Base-by-base conservation (phyloP, 2,888 invertebrate species). In the Oscheius myriophilus region DNA sequence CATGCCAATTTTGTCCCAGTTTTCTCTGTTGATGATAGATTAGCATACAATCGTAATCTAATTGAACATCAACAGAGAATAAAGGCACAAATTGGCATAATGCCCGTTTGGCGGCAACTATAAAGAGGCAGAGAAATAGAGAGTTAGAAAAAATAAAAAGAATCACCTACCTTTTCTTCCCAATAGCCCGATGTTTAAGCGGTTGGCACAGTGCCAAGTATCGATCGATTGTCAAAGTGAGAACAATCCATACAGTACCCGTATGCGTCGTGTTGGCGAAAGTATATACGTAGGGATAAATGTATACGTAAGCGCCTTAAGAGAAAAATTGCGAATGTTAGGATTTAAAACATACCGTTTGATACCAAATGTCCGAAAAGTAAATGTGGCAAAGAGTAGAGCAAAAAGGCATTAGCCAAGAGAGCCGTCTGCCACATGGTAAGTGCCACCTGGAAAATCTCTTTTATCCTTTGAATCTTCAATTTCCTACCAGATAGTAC, bases 261-360 rank as follows among this genome's bases (percentile, higher is more conserved):
- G 85, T 85, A 62, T 84, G 83, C 9, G 84, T 83, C 39, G 83
- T 81, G 58, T 85, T 85, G 16, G 85, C 84, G 53, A 85, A 81
- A 9, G 80, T 78, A 73, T 85, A 85, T 16, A 81, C 82, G 61
- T 81, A 82, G 2, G 85, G 85, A 58, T 85, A 85, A 21, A 85
- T 69, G 71, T 79, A 73, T 21, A 82, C 82, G 69, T 85, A 85
- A 25, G 72, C 72, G 43, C 77, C 78, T 70, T 33, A 51, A 49
- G 53, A 45, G 18, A 42, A 18, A 23, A 14, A 21, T 9, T 11
- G 6, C 14, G 23, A 18, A 46, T 0, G 23, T 59, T 7, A 57
- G 3, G 26, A 23, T 16, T 43, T 46, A 58, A 23, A 49, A 49
- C 55, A 26, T 57, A 68, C 78, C 76, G 25, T 70, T 70, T 3